Base-by-base conservation (phyloP, 2,888 invertebrate species). In the Dynastes grantii region DNA sequence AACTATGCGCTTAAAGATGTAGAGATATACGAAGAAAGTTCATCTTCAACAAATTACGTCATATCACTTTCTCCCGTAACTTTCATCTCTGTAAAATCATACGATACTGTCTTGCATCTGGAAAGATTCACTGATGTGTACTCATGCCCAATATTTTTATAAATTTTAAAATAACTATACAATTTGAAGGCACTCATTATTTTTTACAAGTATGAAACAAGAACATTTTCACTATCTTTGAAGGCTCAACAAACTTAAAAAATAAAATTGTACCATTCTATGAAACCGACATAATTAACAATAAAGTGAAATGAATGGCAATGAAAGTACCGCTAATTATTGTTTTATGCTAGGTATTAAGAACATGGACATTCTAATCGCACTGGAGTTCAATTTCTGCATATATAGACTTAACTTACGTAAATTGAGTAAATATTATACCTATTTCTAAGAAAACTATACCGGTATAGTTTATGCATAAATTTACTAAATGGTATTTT, bases 311-410 rank as follows among this genome's bases (percentile, higher is more conserved):
- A 45, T 29, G 73, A 9, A 40, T 73, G 73, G 73, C 58, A 73
- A 73, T 73, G 73, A 73, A 73, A 73, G 73, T 73, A 73, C 40
- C 37, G 16, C 22, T 73, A 70, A 70, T 70, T 73, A 55, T 58
- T 58, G 37, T 58, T 73, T 58, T 58, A 40, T 22, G 22, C 22
- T 58, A 58, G 32, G 40, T 40, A 58, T 71, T 55, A 53, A 58
- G 37, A 73, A 40, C 58, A 22, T 32, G 16, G 11, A 58, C 55
- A 68, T 68, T 68, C 51, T 51, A 68, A 51, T 68, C 6, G 51
- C 16, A 13, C n/a, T 22, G 13, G 22, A 68, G 32, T 65, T n/a
- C 40, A 9, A n/a, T 16, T 65, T 65, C 29, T 37, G 4, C 9
- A 5, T 27, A 22, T 27, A 22, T 29, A 51, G 5, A n/a, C 9